Evolutionary conservation across 2,888 invertebrate genomes (phyloP).

Genomic region (Ditylenchus weischeri): DNA sequence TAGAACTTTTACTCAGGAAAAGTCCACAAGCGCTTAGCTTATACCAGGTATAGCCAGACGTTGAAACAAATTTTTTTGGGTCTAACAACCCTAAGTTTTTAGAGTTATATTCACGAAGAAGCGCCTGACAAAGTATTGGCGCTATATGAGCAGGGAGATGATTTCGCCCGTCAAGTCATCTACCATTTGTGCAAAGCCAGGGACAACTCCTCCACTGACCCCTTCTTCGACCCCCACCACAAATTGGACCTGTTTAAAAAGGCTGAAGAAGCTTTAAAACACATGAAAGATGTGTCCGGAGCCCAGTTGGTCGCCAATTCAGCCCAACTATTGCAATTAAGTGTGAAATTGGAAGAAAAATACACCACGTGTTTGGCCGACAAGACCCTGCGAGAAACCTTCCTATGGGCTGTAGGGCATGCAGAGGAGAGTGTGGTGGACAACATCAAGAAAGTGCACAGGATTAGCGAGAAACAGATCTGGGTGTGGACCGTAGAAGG

Average conservation of each 20-base stretch:
- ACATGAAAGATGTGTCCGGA: conserved; percentile 20
- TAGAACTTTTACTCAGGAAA: conserved; percentile 33
- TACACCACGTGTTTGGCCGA: conserved; percentile 24
- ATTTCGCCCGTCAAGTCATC: conserved; percentile 36
- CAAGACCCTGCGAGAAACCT: conserved; percentile 34
- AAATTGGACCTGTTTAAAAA: conserved; percentile 20
- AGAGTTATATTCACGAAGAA: conserved; percentile 35
- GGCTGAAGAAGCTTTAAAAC: conserved; percentile 31
- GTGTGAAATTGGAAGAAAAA: conserved; percentile 33
- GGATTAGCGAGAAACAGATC: conserved; percentile 34
- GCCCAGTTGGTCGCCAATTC: conserved; percentile 27
- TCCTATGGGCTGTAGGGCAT: conserved; percentile 32
- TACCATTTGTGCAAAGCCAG: conserved; percentile 26
- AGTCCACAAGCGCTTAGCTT: conserved; percentile 34
- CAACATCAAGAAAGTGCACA: conserved; percentile 31
- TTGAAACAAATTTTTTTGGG: conserved; percentile 14
- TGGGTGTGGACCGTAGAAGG: conserved; percentile 33
- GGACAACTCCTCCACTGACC: conserved; percentile 14
- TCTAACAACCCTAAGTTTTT: conserved; percentile 1
- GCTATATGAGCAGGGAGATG: conserved; percentile 36
- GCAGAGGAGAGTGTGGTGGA: conserved; percentile 28
- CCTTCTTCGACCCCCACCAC: conserved; percentile 26
- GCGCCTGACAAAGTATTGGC: conserved; percentile 32
- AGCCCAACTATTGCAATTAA: conserved; percentile 22
- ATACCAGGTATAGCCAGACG: conserved; percentile 23